A percentile compares a stretch with the other conserved stretches of the same genome.
Evolutionary conservation across 2,888 invertebrate genomes (phyloP).

Genomic region (Limnephilus auricula): DNA sequence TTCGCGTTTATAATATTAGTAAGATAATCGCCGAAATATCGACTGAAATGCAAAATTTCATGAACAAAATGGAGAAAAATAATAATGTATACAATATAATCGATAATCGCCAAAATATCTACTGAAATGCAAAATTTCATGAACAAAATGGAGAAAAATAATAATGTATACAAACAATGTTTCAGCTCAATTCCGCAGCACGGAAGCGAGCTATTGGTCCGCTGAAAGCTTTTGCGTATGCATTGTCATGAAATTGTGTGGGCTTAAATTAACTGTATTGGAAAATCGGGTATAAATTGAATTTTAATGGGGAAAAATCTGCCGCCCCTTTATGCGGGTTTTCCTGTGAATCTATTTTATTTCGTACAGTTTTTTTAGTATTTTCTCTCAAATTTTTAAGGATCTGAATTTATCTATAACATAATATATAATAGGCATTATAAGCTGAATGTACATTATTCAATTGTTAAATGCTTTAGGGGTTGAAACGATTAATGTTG

Average conservation of each 20-base stretch:
- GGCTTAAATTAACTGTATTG: not conserved
- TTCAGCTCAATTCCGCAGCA: not conserved
- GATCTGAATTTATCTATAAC: not conserved
- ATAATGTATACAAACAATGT: not conserved
- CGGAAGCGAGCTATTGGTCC: not conserved
- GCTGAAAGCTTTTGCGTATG: conserved; percentile 7
- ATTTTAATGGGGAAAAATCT: conserved; percentile 9
- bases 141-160: not conserved
- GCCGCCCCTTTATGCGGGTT: not conserved
- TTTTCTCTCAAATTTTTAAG: not conserved
- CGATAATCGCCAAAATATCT: not conserved
- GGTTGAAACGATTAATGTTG: not conserved
- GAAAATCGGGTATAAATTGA: not conserved
- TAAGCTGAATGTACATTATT: not conserved
- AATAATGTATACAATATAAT: too few relatives aligned
- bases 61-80: too few relatives aligned
- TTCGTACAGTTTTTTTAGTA: not conserved
- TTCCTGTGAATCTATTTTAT: not conserved
- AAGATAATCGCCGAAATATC: too few relatives aligned
- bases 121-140: not conserved
- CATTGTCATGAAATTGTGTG: not conserved
- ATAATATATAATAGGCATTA: too few relatives aligned
- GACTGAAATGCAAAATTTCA: too few relatives aligned
- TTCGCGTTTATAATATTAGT: too few relatives aligned
- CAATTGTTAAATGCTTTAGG: not conserved